phyloP scores from a whole-genome alignment of 2,113 vertebrate species.

The Hemibates koningsi region DNA sequence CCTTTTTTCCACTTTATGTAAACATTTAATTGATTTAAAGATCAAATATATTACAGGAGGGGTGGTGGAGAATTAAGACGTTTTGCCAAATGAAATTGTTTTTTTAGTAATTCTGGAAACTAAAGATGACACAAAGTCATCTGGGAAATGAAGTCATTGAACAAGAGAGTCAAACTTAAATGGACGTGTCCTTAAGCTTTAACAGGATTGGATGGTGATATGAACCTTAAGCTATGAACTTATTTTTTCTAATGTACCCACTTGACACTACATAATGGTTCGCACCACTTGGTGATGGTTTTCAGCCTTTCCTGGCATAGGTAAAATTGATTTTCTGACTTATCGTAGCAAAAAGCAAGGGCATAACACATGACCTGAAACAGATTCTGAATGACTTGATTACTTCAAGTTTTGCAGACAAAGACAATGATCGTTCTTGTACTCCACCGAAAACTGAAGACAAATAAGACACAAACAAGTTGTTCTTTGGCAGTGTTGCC shows the following conservation, averaged over 20 bases:
- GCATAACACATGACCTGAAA: neutral
- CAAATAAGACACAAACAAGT: neutral
- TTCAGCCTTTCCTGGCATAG: neutral
- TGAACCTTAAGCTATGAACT: neutral
- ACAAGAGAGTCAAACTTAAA: neutral
- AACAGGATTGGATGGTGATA: neutral
- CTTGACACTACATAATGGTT: neutral
- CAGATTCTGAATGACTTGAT: neutral
- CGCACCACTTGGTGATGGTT: neutral
- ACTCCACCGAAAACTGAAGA: neutral
- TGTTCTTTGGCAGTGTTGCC: neutral
- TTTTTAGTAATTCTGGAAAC: neutral
- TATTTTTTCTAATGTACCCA: neutral
- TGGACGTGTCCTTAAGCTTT: neutral
- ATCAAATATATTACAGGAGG: neutral
- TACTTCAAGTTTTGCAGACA: neutral
- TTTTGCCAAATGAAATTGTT: neutral
- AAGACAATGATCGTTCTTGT: neutral
- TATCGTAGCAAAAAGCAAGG: neutral
- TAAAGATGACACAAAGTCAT: neutral
- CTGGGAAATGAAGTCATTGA: neutral
- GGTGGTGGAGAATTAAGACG: rapidly evolving
- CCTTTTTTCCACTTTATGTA: neutral
- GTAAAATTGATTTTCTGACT: neutral
- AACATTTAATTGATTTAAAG: neutral